These are phyloP conservation scores for Micrasema minimum DNA, from an alignment of 1,140 invertebrate genomes.

Conservation along the genomic window DNA sequence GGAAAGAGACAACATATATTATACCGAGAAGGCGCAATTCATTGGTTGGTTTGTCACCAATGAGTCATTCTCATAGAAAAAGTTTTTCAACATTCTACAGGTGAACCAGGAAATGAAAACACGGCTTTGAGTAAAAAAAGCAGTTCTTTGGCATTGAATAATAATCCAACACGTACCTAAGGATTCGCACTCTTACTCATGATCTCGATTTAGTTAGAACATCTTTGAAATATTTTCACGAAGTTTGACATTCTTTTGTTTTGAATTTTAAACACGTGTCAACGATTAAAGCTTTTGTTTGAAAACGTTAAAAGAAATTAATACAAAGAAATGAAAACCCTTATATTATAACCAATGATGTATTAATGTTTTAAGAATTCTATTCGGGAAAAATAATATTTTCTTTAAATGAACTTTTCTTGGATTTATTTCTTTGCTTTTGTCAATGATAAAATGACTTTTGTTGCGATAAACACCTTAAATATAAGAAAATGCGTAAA, in stretches of 20 bases:
- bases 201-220: background rate
- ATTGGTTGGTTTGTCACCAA: conserved; percentile 21
- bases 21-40: conserved; percentile 18
- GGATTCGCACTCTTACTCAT: background rate
- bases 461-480: background rate
- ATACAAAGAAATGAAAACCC: background rate
- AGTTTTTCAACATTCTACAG: background rate
- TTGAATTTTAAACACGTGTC: background rate
- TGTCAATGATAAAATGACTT: background rate
- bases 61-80: conserved; percentile 7
- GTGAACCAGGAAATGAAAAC: conserved; percentile 22
- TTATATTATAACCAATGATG: background rate
- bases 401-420: too few species aligned
- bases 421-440: too few species aligned
- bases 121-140: conserved; percentile 12
- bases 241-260: conserved; percentile 25
- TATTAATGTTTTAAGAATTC: background rate
- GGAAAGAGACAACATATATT: conserved; percentile 18
- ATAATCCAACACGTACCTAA: background rate
- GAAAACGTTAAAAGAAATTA: background rate
- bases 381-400: too few species aligned
- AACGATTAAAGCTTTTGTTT: background rate
- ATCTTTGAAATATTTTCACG: conserved; percentile 11
- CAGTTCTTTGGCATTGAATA: background rate
- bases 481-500: background rate